Conservation (phyloP, 1,140 invertebrate species). For the Zophobas atratus region DNA sequence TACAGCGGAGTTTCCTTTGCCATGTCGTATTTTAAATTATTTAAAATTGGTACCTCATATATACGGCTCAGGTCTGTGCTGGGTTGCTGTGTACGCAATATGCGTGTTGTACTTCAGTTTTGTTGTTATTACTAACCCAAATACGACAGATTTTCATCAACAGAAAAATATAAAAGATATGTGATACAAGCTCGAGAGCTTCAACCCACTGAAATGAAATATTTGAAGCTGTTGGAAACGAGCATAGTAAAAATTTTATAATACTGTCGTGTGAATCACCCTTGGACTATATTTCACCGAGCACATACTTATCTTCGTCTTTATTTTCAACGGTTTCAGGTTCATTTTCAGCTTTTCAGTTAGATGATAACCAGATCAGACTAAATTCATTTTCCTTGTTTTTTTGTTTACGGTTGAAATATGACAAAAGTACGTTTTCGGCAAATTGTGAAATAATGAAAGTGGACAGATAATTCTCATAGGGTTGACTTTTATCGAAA, state of each 20-base stretch:
- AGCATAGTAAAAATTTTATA: constrained; percentile 39
- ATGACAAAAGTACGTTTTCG: not conserved
- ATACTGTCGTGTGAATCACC: constrained; percentile 29
- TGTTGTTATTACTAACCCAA: constrained; percentile 8
- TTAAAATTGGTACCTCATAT: no score
- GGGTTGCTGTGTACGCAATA: no score
- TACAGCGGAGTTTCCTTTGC: no score
- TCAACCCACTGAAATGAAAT: constrained; percentile 17
- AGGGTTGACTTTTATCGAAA: not conserved
- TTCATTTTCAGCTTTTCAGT: constrained; percentile 7
- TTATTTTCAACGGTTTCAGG: constrained; percentile 17
- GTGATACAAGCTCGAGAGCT: constrained; percentile 15
- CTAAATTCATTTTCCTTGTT: not conserved
- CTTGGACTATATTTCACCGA: not conserved
- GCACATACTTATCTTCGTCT: constrained; percentile 10
- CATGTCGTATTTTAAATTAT: no score
- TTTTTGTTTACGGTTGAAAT: not conserved
- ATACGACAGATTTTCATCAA: constrained; percentile 39
- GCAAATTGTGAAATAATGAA: not conserved
- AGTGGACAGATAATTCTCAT: constrained; percentile 14
- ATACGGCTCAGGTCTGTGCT: not conserved
- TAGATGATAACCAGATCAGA: not conserved
- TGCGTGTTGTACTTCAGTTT: no score
- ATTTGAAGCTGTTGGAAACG: constrained; percentile 28
- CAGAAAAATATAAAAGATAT: constrained; percentile 37